Conservation (phyloP, 2,888 invertebrate genomes). For the Microdon myrmicae region DNA sequence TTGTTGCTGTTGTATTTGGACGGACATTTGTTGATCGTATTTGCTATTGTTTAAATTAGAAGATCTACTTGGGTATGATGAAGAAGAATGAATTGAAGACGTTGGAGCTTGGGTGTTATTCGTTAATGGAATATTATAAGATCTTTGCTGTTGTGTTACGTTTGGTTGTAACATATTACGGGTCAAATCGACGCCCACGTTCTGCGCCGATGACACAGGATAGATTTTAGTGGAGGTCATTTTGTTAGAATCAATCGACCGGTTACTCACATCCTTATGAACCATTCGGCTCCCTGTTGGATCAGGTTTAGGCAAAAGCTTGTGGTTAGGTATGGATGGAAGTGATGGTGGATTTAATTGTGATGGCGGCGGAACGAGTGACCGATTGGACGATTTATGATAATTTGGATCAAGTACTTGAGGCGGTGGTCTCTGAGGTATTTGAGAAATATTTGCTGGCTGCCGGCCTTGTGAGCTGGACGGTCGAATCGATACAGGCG, state of each 20-base stretch:
- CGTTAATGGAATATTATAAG: conserved; percentile 47
- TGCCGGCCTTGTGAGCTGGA: conserved; percentile 34
- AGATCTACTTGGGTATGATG: conserved; percentile 37
- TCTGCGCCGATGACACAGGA: conserved; percentile 31
- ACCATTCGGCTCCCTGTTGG: conserved; percentile 40
- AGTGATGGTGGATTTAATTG: conserved; percentile 44
- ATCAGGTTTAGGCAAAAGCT: conserved; percentile 42
- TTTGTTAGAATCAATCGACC: conserved; percentile 43
- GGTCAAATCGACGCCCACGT: conserved; percentile 53
- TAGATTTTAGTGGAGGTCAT: conserved; percentile 43
- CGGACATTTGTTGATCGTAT: conserved; percentile 57
- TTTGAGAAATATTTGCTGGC: conserved; percentile 23
- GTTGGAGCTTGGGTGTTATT: conserved; percentile 48
- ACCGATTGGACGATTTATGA: conserved; percentile 58
- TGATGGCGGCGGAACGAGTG: conserved; percentile 49
- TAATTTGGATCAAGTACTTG: conserved; percentile 59
- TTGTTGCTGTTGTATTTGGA: conserved; percentile 56
- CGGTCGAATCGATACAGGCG: conserved; percentile 47
- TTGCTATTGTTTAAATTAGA: conserved; percentile 54
- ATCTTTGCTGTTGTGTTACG: conserved; percentile 36
- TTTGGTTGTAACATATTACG: conserved; percentile 49
- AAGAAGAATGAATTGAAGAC: conserved; percentile 41
- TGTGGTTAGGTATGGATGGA: conserved; percentile 43
- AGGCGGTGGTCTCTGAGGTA: conserved; percentile 43
- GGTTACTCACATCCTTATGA: conserved; percentile 45